Evolutionary conservation across 2,113 vertebrate genomes (phyloP), one percentile per base, ranked within the genome.

Genomic region (Dicaeum eximium): DNA sequence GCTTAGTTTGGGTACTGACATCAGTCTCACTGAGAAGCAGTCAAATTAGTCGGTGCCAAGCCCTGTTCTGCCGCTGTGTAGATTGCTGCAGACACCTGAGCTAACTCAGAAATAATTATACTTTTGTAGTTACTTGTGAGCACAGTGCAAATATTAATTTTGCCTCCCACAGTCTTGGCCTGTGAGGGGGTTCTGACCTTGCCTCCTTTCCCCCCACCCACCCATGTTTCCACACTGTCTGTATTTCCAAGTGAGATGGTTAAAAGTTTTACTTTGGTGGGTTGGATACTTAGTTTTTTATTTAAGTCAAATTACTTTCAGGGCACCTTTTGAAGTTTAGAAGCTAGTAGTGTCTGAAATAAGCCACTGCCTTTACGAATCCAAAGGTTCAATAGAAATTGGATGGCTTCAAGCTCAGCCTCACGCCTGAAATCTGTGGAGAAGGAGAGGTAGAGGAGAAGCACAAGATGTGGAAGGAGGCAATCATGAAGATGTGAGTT

Each of bases 201-300:
- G 4, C 2, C 3, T 60, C 15, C 15, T 53, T 69, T 33, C 23
- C 53, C 30, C 2, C 0, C 7, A 38, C 38, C 38, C 0, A 2
- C 28, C 24, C 17, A 17, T 30, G 3, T 54, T 69, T 65, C 44
- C 17, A 67, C 5, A 11, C 15, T 92, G 17, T 82, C 44, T 53
- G 9, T 74, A 25, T 61, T 86, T 80, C 54, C 1, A 7, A 66
- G 45, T 16, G n/a, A 85, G 18, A 11, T 38, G 22, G 45, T 50
- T 62, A 60, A 69, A 85, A 9, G 7, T 21, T 19, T 62, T 23
- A 70, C 28, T 80, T 86, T 40, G 47, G 21, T 67, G 65, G 42
- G 14, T 35, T 57, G 33, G 6, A 15, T 58, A 23, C 37, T 69
- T 79, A 25, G 20, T 23, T 74, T 83, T 87, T 54, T 61, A 38